Percentiles rank a stretch among this genome's conserved stretches.
Conservation (phyloP, 1,140 invertebrate species). For the Alviniconcha marisindica region DNA sequence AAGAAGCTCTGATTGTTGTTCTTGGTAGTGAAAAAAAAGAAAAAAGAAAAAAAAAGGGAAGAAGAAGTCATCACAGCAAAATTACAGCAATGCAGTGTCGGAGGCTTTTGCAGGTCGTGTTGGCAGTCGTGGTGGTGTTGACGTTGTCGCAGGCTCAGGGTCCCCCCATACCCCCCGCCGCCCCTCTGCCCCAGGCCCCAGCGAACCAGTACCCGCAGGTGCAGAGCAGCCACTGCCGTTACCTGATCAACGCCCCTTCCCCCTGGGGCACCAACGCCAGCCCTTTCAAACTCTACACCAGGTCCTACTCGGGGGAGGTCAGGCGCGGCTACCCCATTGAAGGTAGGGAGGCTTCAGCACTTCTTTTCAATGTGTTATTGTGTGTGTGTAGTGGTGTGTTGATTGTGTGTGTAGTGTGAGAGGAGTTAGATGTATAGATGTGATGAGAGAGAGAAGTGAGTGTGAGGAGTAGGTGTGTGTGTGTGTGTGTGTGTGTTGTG, state of each 20-base stretch:
- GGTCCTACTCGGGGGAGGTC: slow-evolving; percentile 28
- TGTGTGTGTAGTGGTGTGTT: no score
- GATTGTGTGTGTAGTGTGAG: neutral
- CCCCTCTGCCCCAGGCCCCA: neutral
- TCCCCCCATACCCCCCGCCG: neutral
- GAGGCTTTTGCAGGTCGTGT: no score
- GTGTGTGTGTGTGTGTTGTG: neutral
- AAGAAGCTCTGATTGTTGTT: no score
- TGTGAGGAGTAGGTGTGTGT: neutral
- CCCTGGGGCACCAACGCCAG: slow-evolving; percentile 33
- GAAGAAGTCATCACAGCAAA: no score
- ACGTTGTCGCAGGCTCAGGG: slow-evolving; percentile 6
- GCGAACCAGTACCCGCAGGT: slow-evolving; percentile 2
- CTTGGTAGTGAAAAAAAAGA: no score
- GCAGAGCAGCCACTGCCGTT: slow-evolving; percentile 35
- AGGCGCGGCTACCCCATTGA: slow-evolving; percentile 24
- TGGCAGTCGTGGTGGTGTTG: neutral
- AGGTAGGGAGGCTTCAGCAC: slow-evolving; percentile 31
- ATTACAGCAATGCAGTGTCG: no score
- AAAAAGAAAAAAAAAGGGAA: no score
- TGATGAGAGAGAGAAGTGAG: neutral
- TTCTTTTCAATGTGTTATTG: neutral
- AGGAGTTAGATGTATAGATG: no score
- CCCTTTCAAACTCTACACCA: slow-evolving; percentile 34
- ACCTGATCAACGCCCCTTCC: slow-evolving; percentile 32